Base-by-base conservation (phyloP, 35 echinoderm and acorn worm species). In the Lytechinus variegatus region DNA sequence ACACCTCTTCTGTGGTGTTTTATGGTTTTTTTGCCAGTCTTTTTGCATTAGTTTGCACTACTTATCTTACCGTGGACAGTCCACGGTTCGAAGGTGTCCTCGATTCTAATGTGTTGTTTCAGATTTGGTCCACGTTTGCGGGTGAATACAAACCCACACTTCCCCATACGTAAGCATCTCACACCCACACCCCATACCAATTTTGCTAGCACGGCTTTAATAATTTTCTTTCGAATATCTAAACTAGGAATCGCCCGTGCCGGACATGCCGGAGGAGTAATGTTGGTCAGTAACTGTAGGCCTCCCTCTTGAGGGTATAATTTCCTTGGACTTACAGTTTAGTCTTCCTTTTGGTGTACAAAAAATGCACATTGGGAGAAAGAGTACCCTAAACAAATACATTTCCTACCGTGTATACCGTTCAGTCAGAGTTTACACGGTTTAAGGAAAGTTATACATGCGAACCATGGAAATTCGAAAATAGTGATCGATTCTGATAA, bases 341-440 rank as follows among this genome's bases (percentile, higher is more conserved):
- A 79, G 21, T 24, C 66, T n/a, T 79, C 19, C 66, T 24, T 79
- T 79, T 79, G 16, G 19, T 16, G 19, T 13, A 21, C 24, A 24
- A 79, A 79, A 19, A 79, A 79, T n/a, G 19, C 66, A 24, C 66
- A 5, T 24, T 19, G 66, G 66, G 1, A 79, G 66, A 79, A 79
- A 79, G 66, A 79, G 24, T 79, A 79, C 66, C 66, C 66, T 79
- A 79, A 79, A 79, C 66, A 79, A 79, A 79, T 79, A 79, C 66
- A 16, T 24, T 79, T 79, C 66, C 66, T 79, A 79, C 16, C n/a
- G 66, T 24, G 66, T 24, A n/a, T 72, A 24, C 66, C 66, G 19
- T 16, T 21, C 66, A 79, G 6, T 24, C 16, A 7, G 66, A 79
- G 66, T n/a, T 79, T 1, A 24, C 33, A 44, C 33, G 33, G 33